Conservation (phyloP, 2,797 vertebrate species). For the Forpus xanthops region DNA sequence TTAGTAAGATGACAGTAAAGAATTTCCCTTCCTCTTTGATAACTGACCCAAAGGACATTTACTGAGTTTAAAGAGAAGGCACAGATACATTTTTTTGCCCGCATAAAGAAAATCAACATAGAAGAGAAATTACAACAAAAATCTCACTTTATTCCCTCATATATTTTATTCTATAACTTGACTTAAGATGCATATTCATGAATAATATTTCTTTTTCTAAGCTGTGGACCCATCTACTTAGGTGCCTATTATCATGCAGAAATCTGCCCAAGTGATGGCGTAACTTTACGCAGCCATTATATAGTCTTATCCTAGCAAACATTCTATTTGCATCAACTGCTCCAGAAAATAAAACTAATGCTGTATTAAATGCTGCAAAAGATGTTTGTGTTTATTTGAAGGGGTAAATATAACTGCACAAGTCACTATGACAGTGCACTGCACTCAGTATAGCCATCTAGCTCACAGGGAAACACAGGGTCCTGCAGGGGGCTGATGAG, state of each 20-base stretch:
- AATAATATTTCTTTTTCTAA: background rate
- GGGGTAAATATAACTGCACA: background rate
- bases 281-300: background rate
- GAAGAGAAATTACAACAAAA: background rate
- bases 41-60: conserved; percentile 35
- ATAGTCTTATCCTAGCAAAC: background rate
- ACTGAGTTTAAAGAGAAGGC: conserved; percentile 59
- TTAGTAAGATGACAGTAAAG: conserved; percentile 40
- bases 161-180: background rate
- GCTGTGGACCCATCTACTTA: background rate
- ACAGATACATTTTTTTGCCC: background rate
- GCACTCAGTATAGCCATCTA: background rate
- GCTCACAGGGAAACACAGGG: background rate
- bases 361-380: background rate
- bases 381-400: background rate
- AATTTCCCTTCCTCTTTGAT: conserved; percentile 27
- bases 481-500: too few relatives aligned
- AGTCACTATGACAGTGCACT: background rate
- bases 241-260: background rate
- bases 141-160: background rate
- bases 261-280: background rate
- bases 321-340: background rate
- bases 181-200: background rate
- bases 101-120: background rate
- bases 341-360: background rate